Conservation (phyloP, 2,113 vertebrate genomes). For the Antennarius striatus region DNA sequence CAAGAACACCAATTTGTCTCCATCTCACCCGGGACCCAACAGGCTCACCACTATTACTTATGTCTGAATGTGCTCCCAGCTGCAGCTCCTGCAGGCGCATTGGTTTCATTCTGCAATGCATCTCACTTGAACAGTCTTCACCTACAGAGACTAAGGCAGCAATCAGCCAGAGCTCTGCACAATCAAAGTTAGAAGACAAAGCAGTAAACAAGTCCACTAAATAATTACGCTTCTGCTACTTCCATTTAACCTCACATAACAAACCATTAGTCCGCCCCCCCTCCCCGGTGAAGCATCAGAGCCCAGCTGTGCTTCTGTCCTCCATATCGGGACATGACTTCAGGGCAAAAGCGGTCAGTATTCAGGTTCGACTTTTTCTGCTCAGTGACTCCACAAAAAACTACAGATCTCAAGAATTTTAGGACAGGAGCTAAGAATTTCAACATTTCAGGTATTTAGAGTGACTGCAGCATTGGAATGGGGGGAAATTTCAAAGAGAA, state of each 20-base stretch:
- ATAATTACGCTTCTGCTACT: constrained; percentile 12
- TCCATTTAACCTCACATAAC: constrained; percentile 3
- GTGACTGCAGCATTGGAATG: background rate
- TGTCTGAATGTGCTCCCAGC: background rate
- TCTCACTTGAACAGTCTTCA: too few species aligned
- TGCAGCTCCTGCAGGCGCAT: background rate
- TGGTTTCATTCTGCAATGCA: background rate
- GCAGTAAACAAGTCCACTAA: background rate
- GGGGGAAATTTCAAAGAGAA: constrained; percentile 21
- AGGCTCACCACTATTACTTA: background rate
- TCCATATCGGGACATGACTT: constrained; percentile 4
- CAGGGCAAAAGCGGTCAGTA: constrained; percentile 6
- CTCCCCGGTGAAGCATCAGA: constrained; percentile 3
- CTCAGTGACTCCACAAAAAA: constrained; percentile 18
- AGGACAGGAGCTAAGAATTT: background rate
- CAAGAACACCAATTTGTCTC: constrained; percentile 6
- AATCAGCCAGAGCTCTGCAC: constrained; percentile 8
- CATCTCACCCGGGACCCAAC: background rate
- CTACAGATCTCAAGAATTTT: background rate
- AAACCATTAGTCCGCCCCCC: background rate
- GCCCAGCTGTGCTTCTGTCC: constrained; percentile 17
- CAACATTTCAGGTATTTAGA: constrained; percentile 3
- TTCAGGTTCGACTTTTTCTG: constrained; percentile 24
- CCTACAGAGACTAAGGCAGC: constrained; percentile 8
- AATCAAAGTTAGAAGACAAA: constrained; percentile 9